Conservation (phyloP, 2,113 vertebrate genomes). For the Peromyscus leucopus region DNA sequence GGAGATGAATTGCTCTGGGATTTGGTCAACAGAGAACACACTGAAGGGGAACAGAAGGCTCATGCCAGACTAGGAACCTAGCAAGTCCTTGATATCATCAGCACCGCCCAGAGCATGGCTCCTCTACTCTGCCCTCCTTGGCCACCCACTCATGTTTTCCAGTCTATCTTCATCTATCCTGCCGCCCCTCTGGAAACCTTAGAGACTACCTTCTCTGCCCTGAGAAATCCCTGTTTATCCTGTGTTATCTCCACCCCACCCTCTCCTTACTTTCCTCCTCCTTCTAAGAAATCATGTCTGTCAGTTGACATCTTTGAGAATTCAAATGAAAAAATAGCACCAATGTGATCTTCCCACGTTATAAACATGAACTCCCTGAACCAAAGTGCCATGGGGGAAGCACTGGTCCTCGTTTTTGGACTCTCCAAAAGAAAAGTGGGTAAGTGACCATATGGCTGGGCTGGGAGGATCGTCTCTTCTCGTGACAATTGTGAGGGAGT, state of each 20-base stretch:
- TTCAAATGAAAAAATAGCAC: slow-evolving; percentile 1
- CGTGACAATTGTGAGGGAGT: neutral
- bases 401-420: neutral
- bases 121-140: neutral
- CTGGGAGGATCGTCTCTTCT: neutral
- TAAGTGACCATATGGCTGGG: neutral
- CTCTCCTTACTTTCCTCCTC: neutral
- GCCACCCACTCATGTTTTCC: neutral
- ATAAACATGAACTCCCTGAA: slow-evolving; percentile 34
- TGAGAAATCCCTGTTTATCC: slow-evolving; percentile 39
- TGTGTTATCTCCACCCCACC: too few species aligned
- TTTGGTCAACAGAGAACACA: accelerated
- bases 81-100: neutral
- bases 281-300: neutral
- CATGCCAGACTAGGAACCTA: neutral
- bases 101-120: accelerated
- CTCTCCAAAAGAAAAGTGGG: neutral
- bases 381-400: neutral
- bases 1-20: neutral
- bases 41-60: neutral
- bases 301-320: slow-evolving; percentile 22
- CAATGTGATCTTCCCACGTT: neutral
- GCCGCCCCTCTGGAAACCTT: neutral
- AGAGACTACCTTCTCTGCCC: neutral
- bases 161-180: neutral